A percentile compares a stretch with the other conserved stretches of the same genome.
Conservation (phyloP, 2,113 vertebrate species). For the Vulpes ferrilata region DNA sequence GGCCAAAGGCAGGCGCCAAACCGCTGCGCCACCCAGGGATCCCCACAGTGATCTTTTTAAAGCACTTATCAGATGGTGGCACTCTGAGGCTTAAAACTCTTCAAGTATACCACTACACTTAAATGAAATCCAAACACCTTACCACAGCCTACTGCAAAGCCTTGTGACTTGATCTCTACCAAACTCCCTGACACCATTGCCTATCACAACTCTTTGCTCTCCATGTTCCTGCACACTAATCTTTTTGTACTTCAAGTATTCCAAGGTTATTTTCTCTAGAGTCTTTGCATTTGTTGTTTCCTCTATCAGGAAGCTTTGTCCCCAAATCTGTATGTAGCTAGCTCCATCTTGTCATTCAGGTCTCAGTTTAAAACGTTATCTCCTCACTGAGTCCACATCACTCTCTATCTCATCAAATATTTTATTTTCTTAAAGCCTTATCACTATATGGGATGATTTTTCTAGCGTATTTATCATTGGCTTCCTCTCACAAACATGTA, state of each 20-base stretch:
- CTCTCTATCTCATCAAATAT: background rate
- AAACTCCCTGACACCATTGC: background rate
- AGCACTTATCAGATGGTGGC: background rate
- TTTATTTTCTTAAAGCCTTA: background rate
- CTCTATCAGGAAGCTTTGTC: background rate
- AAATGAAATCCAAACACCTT: background rate
- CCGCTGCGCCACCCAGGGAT: too few relatives aligned
- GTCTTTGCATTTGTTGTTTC: background rate
- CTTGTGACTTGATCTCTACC: background rate
- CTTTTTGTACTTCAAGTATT: background rate
- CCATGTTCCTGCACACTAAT: background rate
- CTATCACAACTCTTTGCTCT: background rate
- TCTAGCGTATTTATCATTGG: background rate
- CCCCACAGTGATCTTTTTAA: background rate
- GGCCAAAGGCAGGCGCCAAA: too few relatives aligned
- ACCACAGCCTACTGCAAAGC: background rate
- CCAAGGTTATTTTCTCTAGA: background rate
- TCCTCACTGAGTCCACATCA: slow-evolving; percentile 2
- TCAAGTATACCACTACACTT: background rate
- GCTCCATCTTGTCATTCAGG: background rate
- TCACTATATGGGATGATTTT: background rate
- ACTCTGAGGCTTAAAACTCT: slow-evolving; percentile 9
- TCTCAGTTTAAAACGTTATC: background rate
- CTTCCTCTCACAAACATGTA: background rate
- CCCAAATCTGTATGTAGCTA: background rate